Base-by-base conservation (phyloP, 2,113 vertebrate species). In the Sorex fumeus region DNA sequence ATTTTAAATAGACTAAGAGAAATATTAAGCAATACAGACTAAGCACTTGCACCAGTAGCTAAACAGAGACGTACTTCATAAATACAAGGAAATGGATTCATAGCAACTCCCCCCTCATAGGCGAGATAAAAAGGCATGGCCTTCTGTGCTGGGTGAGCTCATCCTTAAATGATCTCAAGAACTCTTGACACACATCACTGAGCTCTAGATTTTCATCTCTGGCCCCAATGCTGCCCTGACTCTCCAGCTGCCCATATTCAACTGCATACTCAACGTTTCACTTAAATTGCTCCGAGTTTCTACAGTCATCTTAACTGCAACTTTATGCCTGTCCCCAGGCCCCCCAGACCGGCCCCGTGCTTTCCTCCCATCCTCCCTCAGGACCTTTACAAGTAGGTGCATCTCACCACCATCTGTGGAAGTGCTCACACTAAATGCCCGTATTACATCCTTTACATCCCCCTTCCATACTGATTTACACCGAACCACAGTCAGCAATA, bases 141-240 rank as follows among this genome's bases (percentile, higher is more conserved):
- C 12, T 84, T 90, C 43, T 62, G 8, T 53, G 27, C 57, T 34
- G 2, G 28, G n/a, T 43, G 12, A 71, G 30, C 66, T 66, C 40
- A 93, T 28, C 30, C 13, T 76, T 81, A 45, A 4, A 30, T 47
- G 7, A 11, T 67, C 84, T 75, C 85, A 78, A 82, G 81, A 84
- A 64, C 18, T 57, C 67, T 47, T 75, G 34, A 72, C 11, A 62
- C 25, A 60, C 1, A 62, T n/a, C 67, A 32, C 0, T 93, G 75
- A 87, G 81, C 25, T 75, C 50, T 69, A 76, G 90, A 77, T 92
- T 60, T 90, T 36, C 45, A 57, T 30, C 47, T 90, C 74, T 74
- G 15, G 28, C 8, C 40, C 45, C 60, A 70, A 30, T 50, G 62
- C 30, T 81, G 66, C 9, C 2, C 53, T 77, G 64, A 36, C 23